A percentile compares a stretch with the other conserved stretches of the same genome.
Evolutionary conservation across 2,888 invertebrate genomes (phyloP).

Genomic region (Yponomeuta plumbellus): DNA sequence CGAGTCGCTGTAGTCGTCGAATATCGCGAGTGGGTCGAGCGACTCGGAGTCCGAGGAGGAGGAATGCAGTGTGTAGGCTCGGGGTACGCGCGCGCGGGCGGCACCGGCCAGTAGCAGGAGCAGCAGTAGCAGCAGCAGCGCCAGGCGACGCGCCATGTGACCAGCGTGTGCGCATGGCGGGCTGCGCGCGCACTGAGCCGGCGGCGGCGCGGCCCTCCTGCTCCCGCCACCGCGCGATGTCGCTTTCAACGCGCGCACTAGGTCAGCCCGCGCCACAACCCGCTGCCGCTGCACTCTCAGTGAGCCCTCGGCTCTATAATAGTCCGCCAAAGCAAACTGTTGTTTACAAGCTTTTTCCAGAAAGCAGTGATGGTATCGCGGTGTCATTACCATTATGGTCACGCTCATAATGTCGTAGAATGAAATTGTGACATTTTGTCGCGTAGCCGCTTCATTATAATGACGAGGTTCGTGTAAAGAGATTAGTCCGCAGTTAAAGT

Average conservation of each 20-base stretch:
- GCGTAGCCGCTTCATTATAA: neutral
- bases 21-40: slow-evolving; percentile 50
- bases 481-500: neutral
- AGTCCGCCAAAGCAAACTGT: neutral
- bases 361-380: neutral
- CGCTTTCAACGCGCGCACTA: slow-evolving; percentile 65
- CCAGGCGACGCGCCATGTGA: slow-evolving; percentile 73
- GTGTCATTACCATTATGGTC: neutral
- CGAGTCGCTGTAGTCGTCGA: slow-evolving; percentile 61
- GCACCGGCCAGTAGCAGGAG: slow-evolving; percentile 50
- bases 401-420: neutral
- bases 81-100: slow-evolving; percentile 31
- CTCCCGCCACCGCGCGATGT: slow-evolving; percentile 56
- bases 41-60: slow-evolving; percentile 40
- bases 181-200: slow-evolving; percentile 65
- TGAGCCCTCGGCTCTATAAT: neutral
- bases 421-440: neutral
- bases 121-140: slow-evolving; percentile 68
- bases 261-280: slow-evolving; percentile 46
- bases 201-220: slow-evolving; percentile 38
- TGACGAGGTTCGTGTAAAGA: neutral
- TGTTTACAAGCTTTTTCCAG: neutral
- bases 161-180: slow-evolving; percentile 72
- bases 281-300: slow-evolving; percentile 9
- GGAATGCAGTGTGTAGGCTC: slow-evolving; percentile 35